These are phyloP conservation scores for Caerostris darwini DNA, from an alignment of 1,140 invertebrate species.

Conservation along the genomic window DNA sequence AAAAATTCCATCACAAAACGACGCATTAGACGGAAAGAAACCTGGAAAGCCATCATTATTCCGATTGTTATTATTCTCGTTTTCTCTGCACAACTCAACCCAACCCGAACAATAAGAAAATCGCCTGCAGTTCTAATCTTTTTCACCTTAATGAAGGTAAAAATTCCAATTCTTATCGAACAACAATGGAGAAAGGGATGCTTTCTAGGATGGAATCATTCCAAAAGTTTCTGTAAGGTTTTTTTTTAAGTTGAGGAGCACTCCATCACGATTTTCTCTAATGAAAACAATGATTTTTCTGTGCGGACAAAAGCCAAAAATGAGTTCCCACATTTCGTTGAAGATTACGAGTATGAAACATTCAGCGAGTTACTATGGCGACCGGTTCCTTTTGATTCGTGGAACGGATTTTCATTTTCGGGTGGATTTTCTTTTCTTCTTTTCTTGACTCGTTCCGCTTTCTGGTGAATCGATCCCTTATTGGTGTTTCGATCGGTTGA, in stretches of 20 bases:
- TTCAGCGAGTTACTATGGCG: neutral
- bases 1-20: too few relatives aligned
- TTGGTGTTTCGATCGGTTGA: neutral
- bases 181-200: neutral
- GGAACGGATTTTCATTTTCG: neutral
- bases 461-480: neutral
- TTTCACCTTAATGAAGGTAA: conserved; percentile 18
- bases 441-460: neutral
- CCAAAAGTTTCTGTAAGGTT: neutral
- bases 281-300: conserved; percentile 40
- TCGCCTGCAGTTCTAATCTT: neutral
- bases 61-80: too few relatives aligned
- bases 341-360: neutral
- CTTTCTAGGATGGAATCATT: neutral
- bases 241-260: neutral
- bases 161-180: neutral
- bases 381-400: neutral
- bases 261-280: conserved; percentile 10
- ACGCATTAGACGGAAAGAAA: neutral
- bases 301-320: neutral
- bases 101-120: neutral
- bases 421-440: neutral
- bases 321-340: conserved; percentile 16
- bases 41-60: neutral
- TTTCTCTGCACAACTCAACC: neutral